phyloP scores from a whole-genome alignment of 2,888 invertebrate genomes.

The Stenolophus ochropezus region DNA sequence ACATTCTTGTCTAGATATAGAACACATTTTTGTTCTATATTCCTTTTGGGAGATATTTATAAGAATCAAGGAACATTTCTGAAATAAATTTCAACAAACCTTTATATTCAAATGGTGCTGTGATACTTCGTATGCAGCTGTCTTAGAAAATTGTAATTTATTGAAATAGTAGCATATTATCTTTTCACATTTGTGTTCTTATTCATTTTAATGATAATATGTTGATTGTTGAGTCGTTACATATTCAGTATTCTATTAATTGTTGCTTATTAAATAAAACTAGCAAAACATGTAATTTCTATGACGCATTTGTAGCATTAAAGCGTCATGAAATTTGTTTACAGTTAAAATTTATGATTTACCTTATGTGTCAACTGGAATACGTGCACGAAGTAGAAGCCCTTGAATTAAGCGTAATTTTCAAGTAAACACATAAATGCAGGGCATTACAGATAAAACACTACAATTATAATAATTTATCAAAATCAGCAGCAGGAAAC shows the following conservation, averaged over 20 bases:
- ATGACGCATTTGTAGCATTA: too few species aligned
- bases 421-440: constrained; percentile 25
- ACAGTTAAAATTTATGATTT: not conserved
- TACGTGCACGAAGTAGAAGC: not conserved
- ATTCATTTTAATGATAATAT: too few species aligned
- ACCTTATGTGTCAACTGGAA: not conserved
- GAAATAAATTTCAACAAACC: not conserved
- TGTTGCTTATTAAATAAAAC: too few species aligned
- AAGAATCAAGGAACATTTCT: not conserved
- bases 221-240: too few species aligned
- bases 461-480: constrained; percentile 27
- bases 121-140: not conserved
- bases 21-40: not conserved
- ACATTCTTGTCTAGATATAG: too few species aligned
- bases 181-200: too few species aligned
- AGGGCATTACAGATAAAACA: constrained; percentile 14
- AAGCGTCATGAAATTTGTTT: constrained; percentile 7
- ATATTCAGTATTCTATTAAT: too few species aligned
- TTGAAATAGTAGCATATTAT: too few species aligned
- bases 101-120: not conserved
- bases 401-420: constrained; percentile 26
- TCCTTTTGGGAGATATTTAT: not conserved
- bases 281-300: too few species aligned
- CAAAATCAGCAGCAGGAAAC: not conserved
- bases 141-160: not conserved